Conservation (phyloP, 2,888 invertebrate species). For the Caenorhabditis sinica region DNA sequence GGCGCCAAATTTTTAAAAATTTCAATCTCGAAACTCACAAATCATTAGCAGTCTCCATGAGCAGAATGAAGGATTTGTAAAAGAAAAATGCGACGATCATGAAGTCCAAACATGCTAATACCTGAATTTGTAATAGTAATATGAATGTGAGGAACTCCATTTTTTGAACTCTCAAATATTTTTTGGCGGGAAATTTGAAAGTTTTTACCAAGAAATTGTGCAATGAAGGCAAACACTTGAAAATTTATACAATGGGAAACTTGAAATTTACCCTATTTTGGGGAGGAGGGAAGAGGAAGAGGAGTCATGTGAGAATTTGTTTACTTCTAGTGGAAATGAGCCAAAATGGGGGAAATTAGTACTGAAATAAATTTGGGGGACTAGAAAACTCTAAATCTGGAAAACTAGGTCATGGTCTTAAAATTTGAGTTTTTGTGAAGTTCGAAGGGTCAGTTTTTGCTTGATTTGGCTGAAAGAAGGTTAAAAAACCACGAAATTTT, state of each 20-base stretch:
- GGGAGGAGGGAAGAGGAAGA: no score
- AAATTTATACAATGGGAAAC: not conserved
- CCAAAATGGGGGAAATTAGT: no score
- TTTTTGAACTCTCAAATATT: not conserved
- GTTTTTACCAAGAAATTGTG: not conserved
- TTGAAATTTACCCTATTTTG: no score
- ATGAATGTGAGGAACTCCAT: not conserved
- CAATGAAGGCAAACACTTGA: slow-evolving; percentile 22
- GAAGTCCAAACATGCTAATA: slow-evolving; percentile 72
- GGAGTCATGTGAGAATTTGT: no score
- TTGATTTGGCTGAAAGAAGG: no score
- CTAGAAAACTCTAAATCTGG: not conserved
- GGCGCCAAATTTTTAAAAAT: not conserved
- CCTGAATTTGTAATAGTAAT: slow-evolving; percentile 55
- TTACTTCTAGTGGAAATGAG: slow-evolving; percentile 1
- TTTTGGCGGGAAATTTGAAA: not conserved
- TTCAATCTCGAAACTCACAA: slow-evolving; percentile 54
- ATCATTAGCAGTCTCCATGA: slow-evolving; percentile 63
- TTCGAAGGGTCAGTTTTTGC: no score
- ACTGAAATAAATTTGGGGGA: not conserved
- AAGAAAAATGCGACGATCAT: slow-evolving; percentile 67
- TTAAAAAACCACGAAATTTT: no score
- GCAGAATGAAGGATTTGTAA: slow-evolving; percentile 63
- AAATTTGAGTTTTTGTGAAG: no score
- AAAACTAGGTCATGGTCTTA: no score